Evolutionary conservation across 2,888 invertebrate genomes (phyloP).

Genomic region (Formica aserva): DNA sequence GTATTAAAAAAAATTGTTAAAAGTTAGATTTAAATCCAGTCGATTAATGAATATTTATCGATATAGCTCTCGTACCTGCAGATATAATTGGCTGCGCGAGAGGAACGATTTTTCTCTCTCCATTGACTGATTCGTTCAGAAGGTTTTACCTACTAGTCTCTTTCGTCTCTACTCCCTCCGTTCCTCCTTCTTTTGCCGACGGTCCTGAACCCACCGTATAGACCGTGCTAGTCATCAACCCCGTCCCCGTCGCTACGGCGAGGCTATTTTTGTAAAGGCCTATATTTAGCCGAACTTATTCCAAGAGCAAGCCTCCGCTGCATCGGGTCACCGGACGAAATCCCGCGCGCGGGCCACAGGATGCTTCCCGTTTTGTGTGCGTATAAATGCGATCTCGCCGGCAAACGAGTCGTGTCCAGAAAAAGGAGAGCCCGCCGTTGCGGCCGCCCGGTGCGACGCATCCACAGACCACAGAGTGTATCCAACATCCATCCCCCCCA

Average conservation of each 20-base stretch:
- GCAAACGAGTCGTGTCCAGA: constrained; percentile 42
- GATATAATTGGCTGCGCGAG: background rate
- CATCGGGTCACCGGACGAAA: constrained; percentile 79
- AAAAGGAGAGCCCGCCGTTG: constrained; percentile 28
- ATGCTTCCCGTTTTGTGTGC: constrained; percentile 58
- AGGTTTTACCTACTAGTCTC: constrained; percentile 8
- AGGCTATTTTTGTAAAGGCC: constrained; percentile 71
- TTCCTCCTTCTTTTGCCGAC: constrained; percentile 28
- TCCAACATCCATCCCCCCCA: background rate
- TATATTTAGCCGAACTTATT: constrained; percentile 79
- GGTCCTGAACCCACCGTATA: constrained; percentile 62
- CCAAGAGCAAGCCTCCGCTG: constrained; percentile 68
- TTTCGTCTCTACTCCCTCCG: background rate
- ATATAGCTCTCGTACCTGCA: background rate
- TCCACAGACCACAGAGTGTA: constrained; percentile 31
- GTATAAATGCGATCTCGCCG: constrained; percentile 60
- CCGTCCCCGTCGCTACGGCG: constrained; percentile 62
- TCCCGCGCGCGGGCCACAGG: constrained; percentile 50
- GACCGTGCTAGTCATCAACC: constrained; percentile 72
- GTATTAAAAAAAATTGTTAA: background rate
- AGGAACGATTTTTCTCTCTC: background rate
- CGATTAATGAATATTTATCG: background rate
- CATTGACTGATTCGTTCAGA: background rate
- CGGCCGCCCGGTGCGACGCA: constrained; percentile 19
- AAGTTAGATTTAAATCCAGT: background rate